Evolutionary conservation across 1,140 invertebrate genomes (phyloP), one percentile per base, ranked within the genome.

Genomic region (Charaxes varanes): DNA sequence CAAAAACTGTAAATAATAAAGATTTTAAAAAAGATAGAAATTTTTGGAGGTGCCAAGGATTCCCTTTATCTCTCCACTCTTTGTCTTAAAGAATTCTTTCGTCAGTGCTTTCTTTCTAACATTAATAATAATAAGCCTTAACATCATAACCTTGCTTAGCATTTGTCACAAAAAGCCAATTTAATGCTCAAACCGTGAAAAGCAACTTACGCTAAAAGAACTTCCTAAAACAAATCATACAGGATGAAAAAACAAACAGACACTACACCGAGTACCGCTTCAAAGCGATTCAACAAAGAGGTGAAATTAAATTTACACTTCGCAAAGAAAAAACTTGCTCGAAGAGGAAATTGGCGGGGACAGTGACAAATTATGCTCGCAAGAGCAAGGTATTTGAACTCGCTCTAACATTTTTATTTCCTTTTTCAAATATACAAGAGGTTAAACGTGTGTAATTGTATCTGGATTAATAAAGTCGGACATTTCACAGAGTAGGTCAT

Each of bases 281-380:
- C 61, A 64, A 69, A 72, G 56, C 54, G 47, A 47, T 74, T 69
- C 48, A 70, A 81, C 72, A 73, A 74, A 78, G 66, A 72, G 50
- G 59, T 77, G 51, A 76, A 81, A 82, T 82, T 82, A 77, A 81
- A 81, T 81, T 81, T 81, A 73, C 72, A 67, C 71, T 67, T 60
- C 56, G 65, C 62, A 77, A 73, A 77, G 65, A 81, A 79, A 81
- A 81, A 81, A 76, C 74, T 81, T 77, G 72, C 79, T 79, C 77
- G 72, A 73, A 70, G 72, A 61, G 78, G 67, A 79, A 79, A 82
- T 79, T 82, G 74, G 65, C 63, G 71, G 64, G 68, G 78, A 82
- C 78, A 82, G 65, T 79, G 78, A 82, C 72, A 82, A 79, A 82
- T 79, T 65, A 70, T 71, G 56, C 62, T 62, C 66, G 52, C 70